Conservation (phyloP, 2,797 vertebrate species). For the Tympanoctomys barrerae region DNA sequence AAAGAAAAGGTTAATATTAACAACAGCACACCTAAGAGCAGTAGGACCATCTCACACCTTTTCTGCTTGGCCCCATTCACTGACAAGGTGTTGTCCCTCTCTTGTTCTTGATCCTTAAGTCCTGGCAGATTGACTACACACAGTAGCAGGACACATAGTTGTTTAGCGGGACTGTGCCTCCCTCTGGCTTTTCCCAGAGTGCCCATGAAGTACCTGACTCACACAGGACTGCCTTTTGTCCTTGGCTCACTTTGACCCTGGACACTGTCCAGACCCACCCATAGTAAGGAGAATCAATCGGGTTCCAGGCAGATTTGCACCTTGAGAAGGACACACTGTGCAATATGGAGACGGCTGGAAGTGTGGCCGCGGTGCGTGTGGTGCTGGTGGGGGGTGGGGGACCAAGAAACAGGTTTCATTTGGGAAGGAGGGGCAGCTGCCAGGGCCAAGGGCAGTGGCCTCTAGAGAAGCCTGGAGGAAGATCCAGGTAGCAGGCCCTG, state of each 20-base stretch:
- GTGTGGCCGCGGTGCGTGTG: not conserved
- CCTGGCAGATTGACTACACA: not conserved
- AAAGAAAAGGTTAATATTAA: not conserved
- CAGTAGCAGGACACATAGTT: not conserved
- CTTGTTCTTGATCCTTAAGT: not conserved
- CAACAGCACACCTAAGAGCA: not conserved
- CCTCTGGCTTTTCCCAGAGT: not conserved
- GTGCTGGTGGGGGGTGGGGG: no score
- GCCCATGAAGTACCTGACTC: not conserved
- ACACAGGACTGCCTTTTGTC: not conserved
- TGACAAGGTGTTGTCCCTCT: not conserved
- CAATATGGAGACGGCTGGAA: not conserved
- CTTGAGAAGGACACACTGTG: not conserved
- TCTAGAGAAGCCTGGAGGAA: not conserved
- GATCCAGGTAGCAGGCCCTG: not conserved
- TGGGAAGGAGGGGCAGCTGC: not conserved
- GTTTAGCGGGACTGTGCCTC: not conserved
- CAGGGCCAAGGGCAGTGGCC: not conserved
- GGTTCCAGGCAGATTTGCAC: not conserved
- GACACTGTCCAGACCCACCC: not conserved
- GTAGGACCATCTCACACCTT: not conserved
- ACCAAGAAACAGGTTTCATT: not conserved
- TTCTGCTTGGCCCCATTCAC: not conserved
- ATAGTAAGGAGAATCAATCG: not conserved
- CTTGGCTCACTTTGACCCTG: not conserved